phyloP scores from a whole-genome alignment of 2,113 vertebrate species.

The Vireo altiloquus region DNA sequence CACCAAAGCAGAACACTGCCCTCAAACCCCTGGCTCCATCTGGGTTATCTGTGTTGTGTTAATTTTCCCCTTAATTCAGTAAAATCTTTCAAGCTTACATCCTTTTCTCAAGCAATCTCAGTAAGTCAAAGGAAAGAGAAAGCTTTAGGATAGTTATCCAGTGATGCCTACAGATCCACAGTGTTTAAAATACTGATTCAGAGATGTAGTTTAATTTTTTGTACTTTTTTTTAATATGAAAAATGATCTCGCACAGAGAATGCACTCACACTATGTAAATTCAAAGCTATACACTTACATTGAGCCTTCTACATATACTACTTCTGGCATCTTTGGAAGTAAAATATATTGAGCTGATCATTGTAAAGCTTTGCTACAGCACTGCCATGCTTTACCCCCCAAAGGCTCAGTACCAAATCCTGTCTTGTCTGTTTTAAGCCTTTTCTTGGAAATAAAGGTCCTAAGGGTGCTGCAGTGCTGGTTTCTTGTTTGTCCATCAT shows the following conservation, averaged over 20 bases:
- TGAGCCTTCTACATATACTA: background rate
- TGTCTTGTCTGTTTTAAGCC: background rate
- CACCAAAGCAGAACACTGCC: background rate
- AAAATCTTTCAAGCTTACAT: background rate
- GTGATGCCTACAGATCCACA: background rate
- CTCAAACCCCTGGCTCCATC: background rate
- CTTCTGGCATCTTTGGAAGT: background rate
- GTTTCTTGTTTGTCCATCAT: background rate
- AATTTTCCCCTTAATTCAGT: background rate
- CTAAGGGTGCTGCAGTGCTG: background rate
- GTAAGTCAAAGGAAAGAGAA: background rate
- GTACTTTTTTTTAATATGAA: background rate
- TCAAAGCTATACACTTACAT: background rate
- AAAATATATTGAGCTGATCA: background rate
- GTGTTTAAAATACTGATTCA: background rate
- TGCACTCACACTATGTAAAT: background rate
- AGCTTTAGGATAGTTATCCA: background rate
- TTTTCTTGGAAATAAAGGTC: background rate
- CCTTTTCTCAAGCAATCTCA: background rate
- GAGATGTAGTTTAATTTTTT: background rate
- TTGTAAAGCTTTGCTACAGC: background rate
- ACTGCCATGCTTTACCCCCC: background rate
- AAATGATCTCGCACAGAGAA: background rate
- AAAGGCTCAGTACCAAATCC: background rate
- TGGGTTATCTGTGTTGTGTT: background rate